These are phyloP conservation scores for Pipistrellus pipistrellus DNA, from an alignment of 2,797 vertebrate species.

Conservation along the genomic window DNA sequence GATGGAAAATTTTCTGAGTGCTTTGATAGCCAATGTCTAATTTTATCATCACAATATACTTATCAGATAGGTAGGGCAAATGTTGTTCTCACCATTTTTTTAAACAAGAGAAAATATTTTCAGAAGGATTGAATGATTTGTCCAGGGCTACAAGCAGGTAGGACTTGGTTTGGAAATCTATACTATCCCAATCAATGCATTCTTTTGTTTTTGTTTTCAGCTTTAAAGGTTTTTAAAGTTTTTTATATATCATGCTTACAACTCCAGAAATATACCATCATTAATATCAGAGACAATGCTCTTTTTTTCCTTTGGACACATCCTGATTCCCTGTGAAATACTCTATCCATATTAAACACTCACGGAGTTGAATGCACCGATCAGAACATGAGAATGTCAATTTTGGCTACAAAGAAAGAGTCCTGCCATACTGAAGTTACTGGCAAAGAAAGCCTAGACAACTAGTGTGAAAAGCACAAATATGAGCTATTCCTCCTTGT, in stretches of 20 bases:
- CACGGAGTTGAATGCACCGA: neutral
- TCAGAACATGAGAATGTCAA: neutral
- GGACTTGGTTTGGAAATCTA: neutral
- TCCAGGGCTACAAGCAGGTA: neutral
- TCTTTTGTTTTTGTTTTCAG: neutral
- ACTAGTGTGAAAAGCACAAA: neutral
- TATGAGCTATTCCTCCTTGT: neutral
- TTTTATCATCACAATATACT: neutral
- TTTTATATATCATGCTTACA: neutral
- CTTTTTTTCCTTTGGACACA: neutral
- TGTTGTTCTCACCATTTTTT: slow-evolving; percentile 11
- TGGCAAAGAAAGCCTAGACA: neutral
- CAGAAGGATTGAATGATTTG: slow-evolving; percentile 7
- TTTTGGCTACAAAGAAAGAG: neutral
- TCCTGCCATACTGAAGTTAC: neutral
- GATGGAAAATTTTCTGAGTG: neutral
- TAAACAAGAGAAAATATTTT: slow-evolving; percentile 49
- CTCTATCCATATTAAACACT: neutral
- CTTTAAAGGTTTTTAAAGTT: neutral
- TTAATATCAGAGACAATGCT: neutral
- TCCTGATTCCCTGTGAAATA: neutral
- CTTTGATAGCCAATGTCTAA: neutral
- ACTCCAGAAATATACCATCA: neutral
- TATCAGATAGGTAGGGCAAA: neutral
- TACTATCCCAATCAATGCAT: neutral